Evolutionary conservation across 2,797 vertebrate genomes (phyloP).

Genomic region (Pangasius larnaudii): DNA sequence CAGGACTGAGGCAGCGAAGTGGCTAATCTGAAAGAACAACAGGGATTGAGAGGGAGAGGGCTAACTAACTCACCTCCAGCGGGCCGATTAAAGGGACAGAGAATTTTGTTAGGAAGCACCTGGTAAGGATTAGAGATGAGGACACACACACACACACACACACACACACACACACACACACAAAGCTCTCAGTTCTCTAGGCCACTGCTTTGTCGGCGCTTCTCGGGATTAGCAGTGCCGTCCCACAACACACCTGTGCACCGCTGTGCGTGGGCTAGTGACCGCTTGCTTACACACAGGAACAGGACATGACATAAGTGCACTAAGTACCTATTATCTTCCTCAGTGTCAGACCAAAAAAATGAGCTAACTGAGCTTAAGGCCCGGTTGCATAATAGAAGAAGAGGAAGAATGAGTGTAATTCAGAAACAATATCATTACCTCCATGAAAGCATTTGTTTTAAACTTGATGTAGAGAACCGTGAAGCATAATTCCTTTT

Average conservation of each 20-base stretch:
- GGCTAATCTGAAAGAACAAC: slow-evolving; percentile 58
- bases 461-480: background rate
- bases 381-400: slow-evolving; percentile 20
- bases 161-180: slow-evolving; percentile 4
- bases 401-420: background rate
- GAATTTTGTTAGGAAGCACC: slow-evolving; percentile 61
- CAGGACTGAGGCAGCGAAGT: slow-evolving; percentile 46
- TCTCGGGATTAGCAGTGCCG: slow-evolving; percentile 57
- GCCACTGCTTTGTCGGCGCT: slow-evolving; percentile 59
- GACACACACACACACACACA: slow-evolving; percentile 25
- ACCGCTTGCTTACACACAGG: slow-evolving; percentile 52
- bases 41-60: slow-evolving; percentile 53
- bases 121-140: slow-evolving; percentile 69
- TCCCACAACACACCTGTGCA: slow-evolving; percentile 55
- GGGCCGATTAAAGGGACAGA: slow-evolving; percentile 52
- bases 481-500: too few species aligned
- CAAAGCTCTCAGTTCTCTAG: slow-evolving; percentile 47
- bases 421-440: background rate
- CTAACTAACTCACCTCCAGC: slow-evolving; percentile 18
- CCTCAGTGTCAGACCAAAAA: slow-evolving; percentile 28
- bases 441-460: background rate
- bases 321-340: slow-evolving; percentile 53
- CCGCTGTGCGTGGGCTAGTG: slow-evolving; percentile 38
- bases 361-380: slow-evolving; percentile 12
- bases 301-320: slow-evolving; percentile 54